A percentile compares a stretch with the other conserved stretches of the same genome.
Evolutionary conservation across 1,140 invertebrate species (phyloP).

Genomic region (Trichonephila clavata): DNA sequence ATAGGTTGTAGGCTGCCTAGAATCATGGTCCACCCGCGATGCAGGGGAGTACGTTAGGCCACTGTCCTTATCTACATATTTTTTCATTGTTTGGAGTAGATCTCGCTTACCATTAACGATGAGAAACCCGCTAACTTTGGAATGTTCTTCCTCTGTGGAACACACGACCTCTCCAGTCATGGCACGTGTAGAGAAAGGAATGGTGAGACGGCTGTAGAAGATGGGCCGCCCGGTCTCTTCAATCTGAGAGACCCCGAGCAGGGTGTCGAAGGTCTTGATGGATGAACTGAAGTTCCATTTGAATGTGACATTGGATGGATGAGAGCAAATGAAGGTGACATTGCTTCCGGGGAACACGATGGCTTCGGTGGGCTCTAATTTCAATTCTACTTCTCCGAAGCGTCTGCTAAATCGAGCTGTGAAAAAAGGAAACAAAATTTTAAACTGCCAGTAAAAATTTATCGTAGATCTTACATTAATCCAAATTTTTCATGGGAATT

Average conservation of each 20-base stretch:
- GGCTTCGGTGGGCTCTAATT: constrained; percentile 40
- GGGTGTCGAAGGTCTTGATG: neutral
- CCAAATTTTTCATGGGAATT: too few species aligned
- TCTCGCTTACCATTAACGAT: constrained; percentile 53
- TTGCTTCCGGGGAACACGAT: constrained; percentile 60
- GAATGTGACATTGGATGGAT: constrained; percentile 33
- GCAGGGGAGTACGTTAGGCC: too few species aligned
- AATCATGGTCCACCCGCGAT: too few species aligned
- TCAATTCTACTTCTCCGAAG: constrained; percentile 1
- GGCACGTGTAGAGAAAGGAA: neutral
- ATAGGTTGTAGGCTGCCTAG: too few species aligned
- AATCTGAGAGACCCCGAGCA: neutral
- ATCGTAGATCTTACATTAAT: too few species aligned
- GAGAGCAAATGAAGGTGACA: constrained; percentile 60
- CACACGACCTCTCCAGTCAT: constrained; percentile 60
- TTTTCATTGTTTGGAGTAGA: neutral
- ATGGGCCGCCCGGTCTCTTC: too few species aligned
- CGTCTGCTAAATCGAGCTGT: neutral
- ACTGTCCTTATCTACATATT: too few species aligned
- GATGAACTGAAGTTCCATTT: constrained; percentile 36
- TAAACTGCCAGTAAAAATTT: neutral
- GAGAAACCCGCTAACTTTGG: constrained; percentile 25
- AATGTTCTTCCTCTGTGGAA: neutral
- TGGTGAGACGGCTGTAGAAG: constrained; percentile 33
- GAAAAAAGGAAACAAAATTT: neutral